Conservation (phyloP, 2,888 invertebrate species). For the Trichogramma evanescens region DNA sequence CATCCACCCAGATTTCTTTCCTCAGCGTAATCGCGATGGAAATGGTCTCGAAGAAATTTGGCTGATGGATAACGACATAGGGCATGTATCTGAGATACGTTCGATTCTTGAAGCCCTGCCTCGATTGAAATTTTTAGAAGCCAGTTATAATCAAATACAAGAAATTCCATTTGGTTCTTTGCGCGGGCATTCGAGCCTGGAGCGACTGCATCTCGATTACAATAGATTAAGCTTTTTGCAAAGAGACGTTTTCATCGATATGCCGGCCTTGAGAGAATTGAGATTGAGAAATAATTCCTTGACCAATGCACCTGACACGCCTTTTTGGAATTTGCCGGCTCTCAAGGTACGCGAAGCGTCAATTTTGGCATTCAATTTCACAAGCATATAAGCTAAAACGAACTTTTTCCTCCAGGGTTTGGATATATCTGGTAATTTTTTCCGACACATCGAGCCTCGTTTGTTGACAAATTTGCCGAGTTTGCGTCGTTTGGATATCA, state of each 20-base stretch:
- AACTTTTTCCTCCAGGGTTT: constrained; percentile 53
- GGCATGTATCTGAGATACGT: constrained; percentile 66
- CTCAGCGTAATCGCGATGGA: constrained; percentile 58
- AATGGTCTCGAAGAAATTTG: constrained; percentile 72
- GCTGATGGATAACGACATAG: constrained; percentile 69
- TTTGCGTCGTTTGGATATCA: constrained; percentile 68
- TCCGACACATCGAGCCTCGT: constrained; percentile 63
- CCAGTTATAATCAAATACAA: constrained; percentile 69
- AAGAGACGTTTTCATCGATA: constrained; percentile 71
- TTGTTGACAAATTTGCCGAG: constrained; percentile 70
- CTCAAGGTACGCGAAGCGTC: constrained; percentile 52
- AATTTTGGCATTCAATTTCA: background rate
- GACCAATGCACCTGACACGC: constrained; percentile 63
- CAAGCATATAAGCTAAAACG: background rate
- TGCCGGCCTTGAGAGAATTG: constrained; percentile 77
- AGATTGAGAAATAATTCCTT: constrained; percentile 78
- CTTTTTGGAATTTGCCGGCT: constrained; percentile 78
- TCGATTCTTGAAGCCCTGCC: constrained; percentile 72
- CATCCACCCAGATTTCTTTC: constrained; percentile 75
- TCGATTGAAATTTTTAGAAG: constrained; percentile 68
- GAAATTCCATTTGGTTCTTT: constrained; percentile 73
- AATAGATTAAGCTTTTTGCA: constrained; percentile 70
- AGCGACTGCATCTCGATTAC: constrained; percentile 72
- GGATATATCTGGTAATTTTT: constrained; percentile 71
- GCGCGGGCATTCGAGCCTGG: constrained; percentile 72